phyloP scores from a whole-genome alignment of 92 coral and sea anemone genomes.

The Bergia puertoricense region DNA sequence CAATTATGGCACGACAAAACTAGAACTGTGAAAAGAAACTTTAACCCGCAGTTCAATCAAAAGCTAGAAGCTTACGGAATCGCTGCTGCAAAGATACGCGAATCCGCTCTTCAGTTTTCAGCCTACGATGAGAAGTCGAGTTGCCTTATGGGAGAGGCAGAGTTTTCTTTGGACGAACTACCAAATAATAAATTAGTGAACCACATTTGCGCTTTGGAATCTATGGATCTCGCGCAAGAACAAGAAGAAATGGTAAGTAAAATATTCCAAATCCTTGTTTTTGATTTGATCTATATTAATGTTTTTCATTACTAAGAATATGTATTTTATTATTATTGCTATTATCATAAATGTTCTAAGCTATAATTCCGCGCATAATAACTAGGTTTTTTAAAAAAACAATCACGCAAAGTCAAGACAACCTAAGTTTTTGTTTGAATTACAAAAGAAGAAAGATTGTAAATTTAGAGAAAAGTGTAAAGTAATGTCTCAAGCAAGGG shows the following conservation, averaged over 20 bases:
- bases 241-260: conserved; percentile 17
- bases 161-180: conserved; percentile 14
- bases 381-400: neutral
- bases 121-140: conserved; percentile 27
- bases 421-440: neutral
- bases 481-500: neutral
- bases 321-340: neutral
- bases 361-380: neutral
- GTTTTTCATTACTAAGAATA: neutral
- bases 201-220: conserved; percentile 23
- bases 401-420: neutral
- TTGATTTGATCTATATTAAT: neutral
- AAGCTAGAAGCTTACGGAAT: conserved; percentile 40
- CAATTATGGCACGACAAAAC: conserved; percentile 34
- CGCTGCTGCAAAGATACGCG: conserved; percentile 7
- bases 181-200: conserved; percentile 29
- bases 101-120: conserved; percentile 23
- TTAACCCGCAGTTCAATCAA: conserved; percentile 39
- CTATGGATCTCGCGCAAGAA: neutral
- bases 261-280: neutral
- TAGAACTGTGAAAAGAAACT: conserved; percentile 35
- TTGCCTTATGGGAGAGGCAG: conserved; percentile 28
- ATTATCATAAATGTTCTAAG: neutral
- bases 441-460: neutral
- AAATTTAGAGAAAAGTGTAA: neutral